These are phyloP conservation scores for Caenorhabditis remanei DNA, from an alignment of 1,140 invertebrate species.

Conservation along the genomic window DNA sequence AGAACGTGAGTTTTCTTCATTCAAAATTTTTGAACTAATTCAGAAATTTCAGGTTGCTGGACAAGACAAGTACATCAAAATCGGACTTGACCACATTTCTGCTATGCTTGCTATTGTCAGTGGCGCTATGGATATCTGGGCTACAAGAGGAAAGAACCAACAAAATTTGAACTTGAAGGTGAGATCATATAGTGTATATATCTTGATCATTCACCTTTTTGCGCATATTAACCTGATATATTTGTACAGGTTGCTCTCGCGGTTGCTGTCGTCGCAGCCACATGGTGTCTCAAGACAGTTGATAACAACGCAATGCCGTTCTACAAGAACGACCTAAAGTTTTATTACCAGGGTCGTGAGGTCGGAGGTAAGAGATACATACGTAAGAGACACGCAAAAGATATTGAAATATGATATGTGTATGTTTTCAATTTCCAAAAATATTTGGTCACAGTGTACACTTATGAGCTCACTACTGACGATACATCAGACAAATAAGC, in stretches of 20 bases:
- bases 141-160: constrained; percentile 65
- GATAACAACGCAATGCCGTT: constrained; percentile 75
- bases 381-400: background rate
- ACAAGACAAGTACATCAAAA: constrained; percentile 75
- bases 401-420: constrained; percentile 12
- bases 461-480: background rate
- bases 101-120: constrained; percentile 71
- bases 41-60: constrained; percentile 46
- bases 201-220: background rate
- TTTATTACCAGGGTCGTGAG: constrained; percentile 68
- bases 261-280: constrained; percentile 74
- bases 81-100: constrained; percentile 75
- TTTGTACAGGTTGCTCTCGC: constrained; percentile 71
- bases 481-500: background rate
- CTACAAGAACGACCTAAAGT: constrained; percentile 74
- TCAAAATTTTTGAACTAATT: background rate
- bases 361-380: constrained; percentile 40
- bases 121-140: constrained; percentile 73
- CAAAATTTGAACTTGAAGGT: constrained; percentile 74
- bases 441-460: background rate
- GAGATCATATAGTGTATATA: background rate
- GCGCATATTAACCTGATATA: background rate
- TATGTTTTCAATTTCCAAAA: constrained; percentile 46
- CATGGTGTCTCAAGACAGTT: constrained; percentile 76
- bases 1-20: constrained; percentile 60